A percentile compares a stretch with the other conserved stretches of the same genome.
These are phyloP conservation scores for Beris chalybata DNA, from an alignment of 2,888 invertebrate genomes.

Conservation along the genomic window DNA sequence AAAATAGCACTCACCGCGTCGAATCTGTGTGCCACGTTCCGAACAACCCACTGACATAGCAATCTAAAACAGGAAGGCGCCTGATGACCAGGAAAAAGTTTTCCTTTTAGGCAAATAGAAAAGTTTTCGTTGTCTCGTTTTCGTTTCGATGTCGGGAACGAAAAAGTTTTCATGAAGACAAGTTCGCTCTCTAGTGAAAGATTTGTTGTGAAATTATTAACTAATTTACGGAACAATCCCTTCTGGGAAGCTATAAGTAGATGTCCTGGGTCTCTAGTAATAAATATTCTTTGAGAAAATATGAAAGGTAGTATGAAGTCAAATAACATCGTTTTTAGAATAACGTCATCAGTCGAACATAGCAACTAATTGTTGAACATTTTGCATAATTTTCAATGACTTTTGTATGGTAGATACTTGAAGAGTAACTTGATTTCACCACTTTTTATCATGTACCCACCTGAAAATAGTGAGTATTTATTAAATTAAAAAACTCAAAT, in stretches of 20 bases:
- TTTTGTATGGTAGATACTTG: too few relatives aligned
- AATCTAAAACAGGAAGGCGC: slow-evolving; percentile 10
- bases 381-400: too few relatives aligned
- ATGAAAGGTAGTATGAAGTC: too few relatives aligned
- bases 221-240: slow-evolving; percentile 9
- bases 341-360: too few relatives aligned
- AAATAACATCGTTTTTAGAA: too few relatives aligned
- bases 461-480: too few relatives aligned
- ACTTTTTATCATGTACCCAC: too few relatives aligned
- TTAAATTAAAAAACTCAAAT: too few relatives aligned
- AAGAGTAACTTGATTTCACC: too few relatives aligned
- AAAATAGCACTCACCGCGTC: not conserved
- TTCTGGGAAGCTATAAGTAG: not conserved
- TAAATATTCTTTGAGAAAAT: too few relatives aligned
- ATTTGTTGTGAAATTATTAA: slow-evolving; percentile 23
- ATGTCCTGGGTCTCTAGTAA: too few relatives aligned
- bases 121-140: slow-evolving; percentile 9
- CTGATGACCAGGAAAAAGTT: slow-evolving; percentile 18
- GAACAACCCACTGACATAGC: not conserved
- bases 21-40: not conserved
- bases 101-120: slow-evolving; percentile 4
- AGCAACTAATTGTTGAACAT: too few relatives aligned
- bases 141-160: slow-evolving; percentile 7
- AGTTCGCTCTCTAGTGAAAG: slow-evolving; percentile 12
- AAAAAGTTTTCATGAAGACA: slow-evolving; percentile 19